Evolutionary conservation across 2,888 invertebrate genomes (phyloP).

Genomic region (Ethmia dodecea): DNA sequence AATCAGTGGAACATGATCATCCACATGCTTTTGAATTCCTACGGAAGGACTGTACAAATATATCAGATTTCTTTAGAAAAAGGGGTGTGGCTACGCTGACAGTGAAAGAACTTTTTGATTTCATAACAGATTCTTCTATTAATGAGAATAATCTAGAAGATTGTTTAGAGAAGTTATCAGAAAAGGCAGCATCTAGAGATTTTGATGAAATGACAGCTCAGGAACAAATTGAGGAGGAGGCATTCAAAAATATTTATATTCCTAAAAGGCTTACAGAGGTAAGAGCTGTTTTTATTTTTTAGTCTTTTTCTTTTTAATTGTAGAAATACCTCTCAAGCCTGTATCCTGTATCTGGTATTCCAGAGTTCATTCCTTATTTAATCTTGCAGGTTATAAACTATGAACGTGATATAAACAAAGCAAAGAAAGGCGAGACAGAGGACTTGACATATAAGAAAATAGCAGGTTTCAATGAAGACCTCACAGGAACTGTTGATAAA

Average conservation of each 20-base stretch:
- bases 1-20: slow-evolving; percentile 99
- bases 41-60: slow-evolving; percentile 95
- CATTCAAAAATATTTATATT: slow-evolving; percentile 95
- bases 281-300: slow-evolving; percentile 20
- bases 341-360: neutral
- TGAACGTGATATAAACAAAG: slow-evolving; percentile 90
- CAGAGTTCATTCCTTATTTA: too few relatives aligned
- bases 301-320: neutral
- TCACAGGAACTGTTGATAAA: slow-evolving; percentile 83
- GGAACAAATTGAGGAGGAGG: slow-evolving; percentile 91
- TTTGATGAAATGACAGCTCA: slow-evolving; percentile 82
- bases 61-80: slow-evolving; percentile 93
- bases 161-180: slow-evolving; percentile 85
- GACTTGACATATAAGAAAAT: slow-evolving; percentile 92
- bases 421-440: slow-evolving; percentile 83
- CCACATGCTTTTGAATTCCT: slow-evolving; percentile 96
- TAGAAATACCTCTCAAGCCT: neutral
- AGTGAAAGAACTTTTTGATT: slow-evolving; percentile 95
- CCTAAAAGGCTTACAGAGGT: slow-evolving; percentile 95
- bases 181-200: slow-evolving; percentile 79
- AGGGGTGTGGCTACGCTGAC: slow-evolving; percentile 94
- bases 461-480: slow-evolving; percentile 87
- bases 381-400: slow-evolving; percentile 88
- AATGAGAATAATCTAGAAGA: slow-evolving; percentile 89
- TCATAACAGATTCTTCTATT: slow-evolving; percentile 94